Conservation (phyloP, 2,797 vertebrate species). For the Chiloscyllium punctatum region DNA sequence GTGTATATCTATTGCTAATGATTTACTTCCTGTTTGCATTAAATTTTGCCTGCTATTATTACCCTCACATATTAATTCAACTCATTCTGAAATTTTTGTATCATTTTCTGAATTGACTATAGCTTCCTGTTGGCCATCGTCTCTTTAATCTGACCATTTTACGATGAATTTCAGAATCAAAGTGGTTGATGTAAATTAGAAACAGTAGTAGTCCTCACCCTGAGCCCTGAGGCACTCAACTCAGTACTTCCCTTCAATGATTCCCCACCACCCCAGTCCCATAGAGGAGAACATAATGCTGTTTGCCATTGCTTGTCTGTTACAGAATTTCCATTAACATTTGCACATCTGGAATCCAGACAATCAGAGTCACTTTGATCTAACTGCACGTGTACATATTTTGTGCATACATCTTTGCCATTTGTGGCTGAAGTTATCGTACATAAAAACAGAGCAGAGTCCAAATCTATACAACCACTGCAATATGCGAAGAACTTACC, state of each 20-base stretch:
- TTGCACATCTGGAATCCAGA: not conserved
- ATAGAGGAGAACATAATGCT: not conserved
- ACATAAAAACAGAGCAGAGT: not conserved
- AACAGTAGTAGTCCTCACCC: not conserved
- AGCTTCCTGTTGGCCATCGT: not conserved
- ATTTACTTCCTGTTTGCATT: not conserved
- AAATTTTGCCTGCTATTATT: not conserved
- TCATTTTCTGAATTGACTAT: not conserved
- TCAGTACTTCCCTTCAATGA: not conserved
- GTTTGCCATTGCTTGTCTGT: not conserved
- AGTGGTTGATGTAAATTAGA: not conserved
- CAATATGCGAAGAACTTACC: not conserved
- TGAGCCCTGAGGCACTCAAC: not conserved
- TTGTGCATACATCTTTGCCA: not conserved
- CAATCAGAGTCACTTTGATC: not conserved
- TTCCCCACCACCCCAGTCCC: not conserved
- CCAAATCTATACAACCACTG: not conserved
- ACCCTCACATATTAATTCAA: not conserved
- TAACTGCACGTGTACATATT: not conserved
- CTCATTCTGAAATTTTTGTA: not conserved
- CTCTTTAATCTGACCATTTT: not conserved
- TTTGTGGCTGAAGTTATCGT: not conserved
- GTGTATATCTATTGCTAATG: not conserved
- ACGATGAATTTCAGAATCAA: not conserved
- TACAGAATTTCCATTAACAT: not conserved